These are phyloP conservation scores for Phaethon lepturus DNA, from an alignment of 2,113 vertebrate species.

Conservation along the genomic window DNA sequence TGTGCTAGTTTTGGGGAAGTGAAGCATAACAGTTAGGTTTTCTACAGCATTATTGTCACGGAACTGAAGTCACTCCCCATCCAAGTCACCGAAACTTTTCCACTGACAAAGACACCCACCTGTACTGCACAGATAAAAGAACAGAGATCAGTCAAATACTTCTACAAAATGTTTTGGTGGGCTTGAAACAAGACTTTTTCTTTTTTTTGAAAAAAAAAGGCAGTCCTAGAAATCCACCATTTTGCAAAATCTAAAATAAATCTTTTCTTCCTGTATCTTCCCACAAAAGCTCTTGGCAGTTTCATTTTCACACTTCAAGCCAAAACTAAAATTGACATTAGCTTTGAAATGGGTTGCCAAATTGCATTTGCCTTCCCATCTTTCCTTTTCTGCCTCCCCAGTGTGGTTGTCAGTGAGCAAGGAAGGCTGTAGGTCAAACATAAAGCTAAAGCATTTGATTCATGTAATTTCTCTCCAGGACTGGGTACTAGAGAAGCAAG, in stretches of 20 bases:
- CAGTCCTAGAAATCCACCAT: background rate
- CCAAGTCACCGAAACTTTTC: background rate
- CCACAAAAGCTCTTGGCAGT: background rate
- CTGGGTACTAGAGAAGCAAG: background rate
- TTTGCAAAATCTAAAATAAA: background rate
- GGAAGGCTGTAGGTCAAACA: background rate
- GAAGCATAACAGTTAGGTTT: background rate
- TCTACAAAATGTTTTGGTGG: background rate
- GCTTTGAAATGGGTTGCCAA: background rate
- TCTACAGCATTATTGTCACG: background rate
- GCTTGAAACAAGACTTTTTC: background rate
- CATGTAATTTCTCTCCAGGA: background rate
- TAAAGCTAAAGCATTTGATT: background rate
- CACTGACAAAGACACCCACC: background rate
- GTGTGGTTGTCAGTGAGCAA: background rate
- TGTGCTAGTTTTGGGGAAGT: background rate
- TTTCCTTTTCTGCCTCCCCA: background rate
- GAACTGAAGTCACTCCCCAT: background rate
- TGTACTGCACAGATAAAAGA: background rate
- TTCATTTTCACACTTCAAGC: background rate
- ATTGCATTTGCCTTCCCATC: background rate
- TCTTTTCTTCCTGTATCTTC: background rate
- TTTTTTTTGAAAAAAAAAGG: background rate
- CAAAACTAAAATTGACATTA: constrained; percentile 13
- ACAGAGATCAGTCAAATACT: background rate